phyloP scores from a whole-genome alignment of 1,140 invertebrate species.

The Bombus picipes region DNA sequence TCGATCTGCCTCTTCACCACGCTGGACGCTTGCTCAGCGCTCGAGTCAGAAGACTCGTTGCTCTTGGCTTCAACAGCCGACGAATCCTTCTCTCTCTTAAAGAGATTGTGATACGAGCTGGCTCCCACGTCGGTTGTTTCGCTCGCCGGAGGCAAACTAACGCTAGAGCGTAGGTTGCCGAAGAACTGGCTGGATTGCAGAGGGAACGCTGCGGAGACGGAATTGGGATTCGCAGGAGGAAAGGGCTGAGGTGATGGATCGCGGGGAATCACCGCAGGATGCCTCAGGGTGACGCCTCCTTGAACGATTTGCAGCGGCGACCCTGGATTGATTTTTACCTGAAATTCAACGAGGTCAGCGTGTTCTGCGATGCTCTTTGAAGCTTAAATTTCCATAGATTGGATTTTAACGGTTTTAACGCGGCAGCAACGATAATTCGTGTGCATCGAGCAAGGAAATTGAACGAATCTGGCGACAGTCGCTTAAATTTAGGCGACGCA shows the following conservation, averaged over 20 bases:
- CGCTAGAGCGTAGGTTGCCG: slow-evolving; percentile 23
- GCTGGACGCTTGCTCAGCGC: background rate
- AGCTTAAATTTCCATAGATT: too few relatives aligned
- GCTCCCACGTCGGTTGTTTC: background rate
- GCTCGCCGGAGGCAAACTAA: background rate
- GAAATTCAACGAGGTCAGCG: slow-evolving; percentile 19
- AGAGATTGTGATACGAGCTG: slow-evolving; percentile 69
- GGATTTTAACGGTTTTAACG: too few relatives aligned
- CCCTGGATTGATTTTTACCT: slow-evolving; percentile 80
- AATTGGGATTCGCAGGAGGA: slow-evolving; percentile 72
- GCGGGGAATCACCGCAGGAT: slow-evolving; percentile 67
- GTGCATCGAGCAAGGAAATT: too few relatives aligned
- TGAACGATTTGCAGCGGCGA: slow-evolving; percentile 74
- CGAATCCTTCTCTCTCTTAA: slow-evolving; percentile 67
- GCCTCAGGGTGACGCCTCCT: slow-evolving; percentile 77
- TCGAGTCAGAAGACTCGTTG: background rate
- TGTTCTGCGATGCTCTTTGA: too few relatives aligned
- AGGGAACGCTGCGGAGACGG: slow-evolving; percentile 48
- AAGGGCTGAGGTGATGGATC: slow-evolving; percentile 69
- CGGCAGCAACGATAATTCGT: too few relatives aligned
- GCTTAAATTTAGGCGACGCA: too few relatives aligned
- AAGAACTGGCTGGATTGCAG: slow-evolving; percentile 57
- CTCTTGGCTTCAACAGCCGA: slow-evolving; percentile 48
- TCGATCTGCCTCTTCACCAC: slow-evolving; percentile 50
- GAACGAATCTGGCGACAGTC: background rate